Percentiles rank a stretch among this genome's conserved stretches.
Evolutionary conservation across 2,113 vertebrate species (phyloP).

Genomic region (Sigmodon hispidus): DNA sequence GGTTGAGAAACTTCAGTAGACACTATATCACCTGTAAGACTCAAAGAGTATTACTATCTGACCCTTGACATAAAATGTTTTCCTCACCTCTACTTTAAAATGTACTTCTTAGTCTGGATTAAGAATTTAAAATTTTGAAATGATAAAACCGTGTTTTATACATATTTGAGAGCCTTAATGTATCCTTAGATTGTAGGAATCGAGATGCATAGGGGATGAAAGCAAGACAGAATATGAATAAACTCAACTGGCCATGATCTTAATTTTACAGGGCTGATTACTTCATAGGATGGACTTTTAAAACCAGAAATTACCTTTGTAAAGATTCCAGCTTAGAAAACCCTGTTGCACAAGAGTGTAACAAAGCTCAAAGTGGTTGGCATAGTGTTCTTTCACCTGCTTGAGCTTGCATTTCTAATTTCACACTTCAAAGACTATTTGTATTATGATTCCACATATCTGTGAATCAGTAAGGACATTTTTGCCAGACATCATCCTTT

Average conservation of each 20-base stretch:
- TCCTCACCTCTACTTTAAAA: conserved; percentile 18
- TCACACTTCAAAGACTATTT: background rate
- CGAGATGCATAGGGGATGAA: background rate
- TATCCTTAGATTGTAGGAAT: background rate
- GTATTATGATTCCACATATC: background rate
- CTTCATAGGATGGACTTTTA: background rate
- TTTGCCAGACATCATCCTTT: background rate
- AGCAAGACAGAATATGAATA: background rate
- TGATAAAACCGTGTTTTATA: background rate
- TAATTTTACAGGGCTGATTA: background rate
- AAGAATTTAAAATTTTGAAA: conserved; percentile 8
- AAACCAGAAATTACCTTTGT: background rate
- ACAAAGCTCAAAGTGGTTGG: background rate
- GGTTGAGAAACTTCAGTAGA: background rate
- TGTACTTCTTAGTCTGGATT: conserved; percentile 8
- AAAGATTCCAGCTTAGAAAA: conserved; percentile 12
- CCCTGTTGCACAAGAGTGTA: background rate
- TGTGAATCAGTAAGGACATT: background rate
- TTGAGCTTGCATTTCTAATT: background rate
- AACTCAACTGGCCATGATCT: background rate
- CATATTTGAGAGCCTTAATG: background rate
- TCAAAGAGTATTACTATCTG: background rate
- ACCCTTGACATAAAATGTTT: background rate
- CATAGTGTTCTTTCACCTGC: background rate
- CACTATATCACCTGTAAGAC: background rate